Percentiles rank a stretch among this genome's conserved stretches.
Evolutionary conservation across 2,797 vertebrate species (phyloP).

Genomic region (Jordanella pulchra): DNA sequence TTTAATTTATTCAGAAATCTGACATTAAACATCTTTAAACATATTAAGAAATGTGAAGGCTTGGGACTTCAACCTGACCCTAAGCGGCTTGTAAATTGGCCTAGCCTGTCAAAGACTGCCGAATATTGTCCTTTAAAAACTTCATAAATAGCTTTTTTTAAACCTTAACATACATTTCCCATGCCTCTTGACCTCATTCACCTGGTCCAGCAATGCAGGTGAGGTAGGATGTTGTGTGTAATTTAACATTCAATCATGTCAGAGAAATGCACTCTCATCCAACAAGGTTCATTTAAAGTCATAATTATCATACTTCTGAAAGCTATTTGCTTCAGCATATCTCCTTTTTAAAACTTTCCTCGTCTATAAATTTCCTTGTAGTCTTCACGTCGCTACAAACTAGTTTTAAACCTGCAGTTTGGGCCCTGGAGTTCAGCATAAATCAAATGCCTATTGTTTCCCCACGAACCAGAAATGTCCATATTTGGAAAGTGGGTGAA

Average conservation of each 20-base stretch:
- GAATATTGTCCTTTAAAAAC: too few species aligned
- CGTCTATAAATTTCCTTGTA: background rate
- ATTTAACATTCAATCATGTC: constrained; percentile 1
- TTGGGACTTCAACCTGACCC: background rate
- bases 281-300: background rate
- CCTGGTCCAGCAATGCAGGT: background rate
- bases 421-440: background rate
- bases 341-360: background rate
- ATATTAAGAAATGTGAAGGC: too few species aligned
- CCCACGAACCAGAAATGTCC: background rate
- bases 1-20: too few species aligned
- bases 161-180: background rate
- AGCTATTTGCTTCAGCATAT: background rate
- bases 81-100: too few species aligned
- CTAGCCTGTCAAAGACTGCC: too few species aligned
- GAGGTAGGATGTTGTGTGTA: background rate
- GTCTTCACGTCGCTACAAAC: background rate
- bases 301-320: background rate
- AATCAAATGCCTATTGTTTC: background rate
- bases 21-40: too few species aligned
- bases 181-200: background rate
- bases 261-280: background rate
- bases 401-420: background rate
- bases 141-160: background rate
- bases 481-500: background rate